Conservation (phyloP, 1,140 invertebrate species). For the Forficula auricularia region DNA sequence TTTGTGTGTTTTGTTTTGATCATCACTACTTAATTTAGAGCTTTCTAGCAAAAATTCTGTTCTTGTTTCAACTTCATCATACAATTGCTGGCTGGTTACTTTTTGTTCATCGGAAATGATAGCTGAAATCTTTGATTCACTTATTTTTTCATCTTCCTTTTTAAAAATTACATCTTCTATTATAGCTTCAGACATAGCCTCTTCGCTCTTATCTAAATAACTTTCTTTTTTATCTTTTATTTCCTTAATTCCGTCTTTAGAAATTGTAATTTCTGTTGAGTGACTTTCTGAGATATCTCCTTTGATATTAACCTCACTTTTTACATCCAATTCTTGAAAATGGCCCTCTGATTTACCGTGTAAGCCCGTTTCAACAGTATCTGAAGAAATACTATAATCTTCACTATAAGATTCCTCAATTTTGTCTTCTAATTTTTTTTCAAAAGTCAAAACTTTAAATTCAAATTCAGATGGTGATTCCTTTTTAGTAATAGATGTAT, state of each 20-base stretch:
- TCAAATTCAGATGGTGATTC: constrained; percentile 55
- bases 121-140: constrained; percentile 10
- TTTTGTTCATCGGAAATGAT: constrained; percentile 20
- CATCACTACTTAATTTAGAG: neutral
- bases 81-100: constrained; percentile 7
- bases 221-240: constrained; percentile 14
- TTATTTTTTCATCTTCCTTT: constrained; percentile 3
- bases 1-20: neutral
- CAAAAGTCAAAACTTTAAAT: constrained; percentile 31
- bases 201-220: constrained; percentile 16
- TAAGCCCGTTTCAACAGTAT: neutral
- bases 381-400: constrained; percentile 9
- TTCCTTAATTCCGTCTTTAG: constrained; percentile 15
- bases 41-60: neutral
- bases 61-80: too few species aligned
- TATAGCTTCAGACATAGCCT: constrained; percentile 10
- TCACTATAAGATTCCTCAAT: constrained; percentile 17
- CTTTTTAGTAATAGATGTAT: constrained; percentile 31
- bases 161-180: constrained; percentile 2
- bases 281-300: constrained; percentile 5
- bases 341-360: neutral
- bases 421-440: constrained; percentile 19
- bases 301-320: too few species aligned
- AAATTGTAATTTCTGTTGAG: neutral
- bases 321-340: too few species aligned